These are phyloP conservation scores for Acleris sparsana DNA, from an alignment of 2,888 invertebrate genomes.

Conservation along the genomic window DNA sequence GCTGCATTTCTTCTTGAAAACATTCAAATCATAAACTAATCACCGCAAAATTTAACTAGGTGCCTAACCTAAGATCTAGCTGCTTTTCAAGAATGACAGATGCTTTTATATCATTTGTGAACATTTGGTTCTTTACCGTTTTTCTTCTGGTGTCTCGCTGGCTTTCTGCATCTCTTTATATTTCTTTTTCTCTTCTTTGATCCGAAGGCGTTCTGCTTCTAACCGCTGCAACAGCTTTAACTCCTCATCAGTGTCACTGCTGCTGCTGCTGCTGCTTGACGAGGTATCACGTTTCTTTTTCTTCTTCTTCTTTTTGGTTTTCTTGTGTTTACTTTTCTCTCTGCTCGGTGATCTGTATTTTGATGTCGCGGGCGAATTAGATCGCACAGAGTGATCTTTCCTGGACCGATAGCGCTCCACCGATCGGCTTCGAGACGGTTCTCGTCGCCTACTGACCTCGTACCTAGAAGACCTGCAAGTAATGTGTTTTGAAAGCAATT, in stretches of 20 bases:
- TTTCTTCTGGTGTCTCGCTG: constrained; percentile 97
- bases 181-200: constrained; percentile 85
- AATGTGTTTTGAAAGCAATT: constrained; percentile 2
- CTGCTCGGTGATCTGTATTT: constrained; percentile 56
- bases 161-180: constrained; percentile 92
- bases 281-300: constrained; percentile 57
- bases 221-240: constrained; percentile 88
- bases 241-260: constrained; percentile 79
- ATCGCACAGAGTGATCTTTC: constrained; percentile 46
- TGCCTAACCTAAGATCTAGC: no score
- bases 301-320: constrained; percentile 63
- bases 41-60: no score
- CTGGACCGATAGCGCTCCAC: constrained; percentile 49
- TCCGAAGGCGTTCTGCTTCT: constrained; percentile 87
- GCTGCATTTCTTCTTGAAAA: no score
- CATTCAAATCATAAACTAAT: no score
- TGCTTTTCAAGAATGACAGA: no score
- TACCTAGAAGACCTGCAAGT: constrained; percentile 64
- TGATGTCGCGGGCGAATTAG: constrained; percentile 44
- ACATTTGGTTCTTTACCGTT: constrained; percentile 75
- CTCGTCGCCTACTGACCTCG: constrained; percentile 50
- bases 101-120: background rate
- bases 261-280: constrained; percentile 52
- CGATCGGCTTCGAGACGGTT: constrained; percentile 53
- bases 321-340: constrained; percentile 56